phyloP scores from a whole-genome alignment of 37 sponge, comb jelly and placozoan species.

The Spongia lamella region DNA sequence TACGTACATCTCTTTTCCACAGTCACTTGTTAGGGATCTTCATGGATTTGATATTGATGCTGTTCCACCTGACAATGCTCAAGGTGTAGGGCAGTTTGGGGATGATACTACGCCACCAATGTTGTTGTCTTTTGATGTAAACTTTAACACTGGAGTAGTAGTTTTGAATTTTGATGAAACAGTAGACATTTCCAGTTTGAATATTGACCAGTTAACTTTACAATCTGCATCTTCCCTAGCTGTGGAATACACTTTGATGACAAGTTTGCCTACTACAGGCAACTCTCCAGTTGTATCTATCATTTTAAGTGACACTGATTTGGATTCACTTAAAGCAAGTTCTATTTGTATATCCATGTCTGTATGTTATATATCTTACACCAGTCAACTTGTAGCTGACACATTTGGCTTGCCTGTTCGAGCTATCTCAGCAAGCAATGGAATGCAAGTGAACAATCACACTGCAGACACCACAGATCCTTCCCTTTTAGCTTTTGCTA shows the following conservation, averaged over 20 bases:
- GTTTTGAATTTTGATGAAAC: conserved; percentile 78
- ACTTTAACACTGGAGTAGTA: conserved; percentile 59
- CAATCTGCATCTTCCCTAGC: conserved; percentile 43
- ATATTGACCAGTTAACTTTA: conserved; percentile 48
- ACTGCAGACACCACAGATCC: conserved; percentile 68
- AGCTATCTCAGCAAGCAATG: conserved; percentile 37
- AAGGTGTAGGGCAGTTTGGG: conserved; percentile 30
- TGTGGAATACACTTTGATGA: conserved; percentile 20
- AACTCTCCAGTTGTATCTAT: conserved; percentile 47
- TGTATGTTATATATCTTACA: conserved; percentile 64
- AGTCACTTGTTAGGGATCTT: conserved; percentile 35
- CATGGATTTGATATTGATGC: conserved; percentile 33
- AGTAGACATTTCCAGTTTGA: conserved; percentile 52
- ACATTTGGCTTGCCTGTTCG: conserved; percentile 34
- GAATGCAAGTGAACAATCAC: conserved; percentile 43
- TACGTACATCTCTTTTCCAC: conserved; percentile 57
- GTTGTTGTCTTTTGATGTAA: conserved; percentile 60
- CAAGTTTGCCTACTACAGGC: conserved; percentile 21
- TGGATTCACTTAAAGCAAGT: conserved; percentile 55
- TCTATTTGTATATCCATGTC: conserved; percentile 30
- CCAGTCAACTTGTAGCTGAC: conserved; percentile 51
- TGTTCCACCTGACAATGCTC: conserved; percentile 46
- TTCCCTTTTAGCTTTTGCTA: conserved; percentile 50
- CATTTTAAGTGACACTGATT: conserved; percentile 52
- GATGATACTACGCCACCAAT: conserved; percentile 59